phyloP scores from a whole-genome alignment of 2,113 vertebrate genomes.

The Vulpes ferrilata region DNA sequence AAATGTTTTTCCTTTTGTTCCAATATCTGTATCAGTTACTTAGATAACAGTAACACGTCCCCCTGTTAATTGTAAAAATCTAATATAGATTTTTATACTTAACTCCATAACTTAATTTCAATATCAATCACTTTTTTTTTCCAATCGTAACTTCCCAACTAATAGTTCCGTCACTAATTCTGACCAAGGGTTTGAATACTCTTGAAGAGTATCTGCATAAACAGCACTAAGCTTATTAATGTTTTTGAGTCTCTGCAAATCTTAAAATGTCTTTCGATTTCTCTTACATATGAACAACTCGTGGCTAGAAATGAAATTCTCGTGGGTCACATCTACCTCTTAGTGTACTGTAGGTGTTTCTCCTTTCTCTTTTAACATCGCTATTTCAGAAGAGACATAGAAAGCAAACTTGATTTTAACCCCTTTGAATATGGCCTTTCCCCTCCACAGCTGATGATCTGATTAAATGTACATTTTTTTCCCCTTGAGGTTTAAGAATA shows the following conservation, averaged over 20 bases:
- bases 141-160: not conserved
- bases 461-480: not conserved
- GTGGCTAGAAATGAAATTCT: not conserved
- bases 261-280: not conserved
- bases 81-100: not conserved
- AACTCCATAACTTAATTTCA: not conserved
- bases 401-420: not conserved
- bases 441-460: not conserved
- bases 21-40: not conserved
- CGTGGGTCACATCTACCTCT: not conserved
- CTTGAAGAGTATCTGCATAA: not conserved
- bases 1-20: not conserved
- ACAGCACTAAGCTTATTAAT: not conserved
- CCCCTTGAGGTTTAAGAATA: not conserved
- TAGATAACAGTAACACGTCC: not conserved
- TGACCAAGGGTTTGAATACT: not conserved
- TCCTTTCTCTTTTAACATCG: not conserved
- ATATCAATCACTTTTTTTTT: conserved; percentile 11
- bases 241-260: not conserved
- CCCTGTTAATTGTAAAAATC: not conserved
- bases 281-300: not conserved
- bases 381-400: not conserved
- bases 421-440: not conserved
- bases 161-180: not conserved
- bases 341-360: not conserved